phyloP scores from a whole-genome alignment of 2,888 invertebrate genomes.

The Onthophagus sagittarius region DNA sequence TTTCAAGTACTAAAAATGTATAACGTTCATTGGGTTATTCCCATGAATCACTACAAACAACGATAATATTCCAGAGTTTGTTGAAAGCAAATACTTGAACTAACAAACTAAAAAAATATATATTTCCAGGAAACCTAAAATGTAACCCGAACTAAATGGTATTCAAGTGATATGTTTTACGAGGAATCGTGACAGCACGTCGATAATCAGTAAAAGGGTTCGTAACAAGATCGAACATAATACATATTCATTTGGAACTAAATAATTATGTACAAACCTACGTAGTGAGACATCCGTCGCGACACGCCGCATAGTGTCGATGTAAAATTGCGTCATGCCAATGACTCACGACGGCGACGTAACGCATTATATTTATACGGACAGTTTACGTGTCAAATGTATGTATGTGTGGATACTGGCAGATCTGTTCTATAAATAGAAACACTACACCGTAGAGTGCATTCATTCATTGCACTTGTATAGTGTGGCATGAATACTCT shows the following conservation, averaged over 20 bases:
- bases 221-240: too few species aligned
- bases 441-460: background rate
- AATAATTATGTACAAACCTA: background rate
- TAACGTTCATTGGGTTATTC: too few species aligned
- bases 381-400: background rate
- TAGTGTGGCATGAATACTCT: background rate
- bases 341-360: background rate
- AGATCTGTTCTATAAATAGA: background rate
- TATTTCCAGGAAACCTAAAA: too few species aligned
- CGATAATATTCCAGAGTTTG: too few species aligned
- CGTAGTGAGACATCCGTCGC: background rate
- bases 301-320: background rate
- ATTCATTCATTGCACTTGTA: background rate
- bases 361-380: background rate
- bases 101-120: too few species aligned
- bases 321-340: background rate
- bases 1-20: too few species aligned
- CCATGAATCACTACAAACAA: too few species aligned
- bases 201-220: too few species aligned
- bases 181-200: too few species aligned
- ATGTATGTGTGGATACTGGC: background rate
- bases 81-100: too few species aligned
- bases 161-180: too few species aligned
- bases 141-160: too few species aligned
- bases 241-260: background rate